phyloP scores from a whole-genome alignment of 2,113 vertebrate genomes.

The Axis porcinus region DNA sequence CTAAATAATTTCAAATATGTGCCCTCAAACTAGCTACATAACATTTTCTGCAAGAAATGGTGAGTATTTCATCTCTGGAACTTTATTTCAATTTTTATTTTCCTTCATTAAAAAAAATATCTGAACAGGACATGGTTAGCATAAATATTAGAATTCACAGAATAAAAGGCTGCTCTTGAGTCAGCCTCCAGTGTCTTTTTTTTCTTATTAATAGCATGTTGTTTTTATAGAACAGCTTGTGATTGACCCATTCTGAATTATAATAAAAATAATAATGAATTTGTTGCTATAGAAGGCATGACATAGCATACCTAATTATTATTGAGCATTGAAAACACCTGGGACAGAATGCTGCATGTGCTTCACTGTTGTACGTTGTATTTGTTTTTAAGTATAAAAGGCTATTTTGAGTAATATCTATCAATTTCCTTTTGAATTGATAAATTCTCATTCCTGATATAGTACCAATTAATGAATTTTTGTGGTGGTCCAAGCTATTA shows the following conservation, averaged over 20 bases:
- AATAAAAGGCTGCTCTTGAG: not conserved
- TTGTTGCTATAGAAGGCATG: not conserved
- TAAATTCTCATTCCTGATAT: slow-evolving; percentile 30
- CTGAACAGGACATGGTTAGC: slow-evolving; percentile 22
- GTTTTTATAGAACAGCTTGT: slow-evolving; percentile 51
- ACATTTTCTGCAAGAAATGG: slow-evolving; percentile 24
- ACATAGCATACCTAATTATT: slow-evolving; percentile 44
- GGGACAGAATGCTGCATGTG: not conserved
- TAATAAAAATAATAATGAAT: slow-evolving; percentile 59
- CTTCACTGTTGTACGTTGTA: not conserved
- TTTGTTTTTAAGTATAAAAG: slow-evolving; percentile 46
- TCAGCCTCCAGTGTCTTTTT: slow-evolving; percentile 27
- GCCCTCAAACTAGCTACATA: not conserved
- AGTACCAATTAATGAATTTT: slow-evolving; percentile 25
- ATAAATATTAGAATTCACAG: slow-evolving; percentile 56
- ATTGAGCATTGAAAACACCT: slow-evolving; percentile 1
- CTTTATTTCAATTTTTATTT: slow-evolving; percentile 40
- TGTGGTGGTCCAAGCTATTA: slow-evolving; percentile 21
- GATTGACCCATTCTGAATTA: slow-evolving; percentile 58
- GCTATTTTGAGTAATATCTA: slow-evolving; percentile 42
- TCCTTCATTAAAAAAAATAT: slow-evolving; percentile 40
- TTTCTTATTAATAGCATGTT: slow-evolving; percentile 20
- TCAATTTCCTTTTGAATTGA: slow-evolving; percentile 49
- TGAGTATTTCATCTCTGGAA: slow-evolving; percentile 38
- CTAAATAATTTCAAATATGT: slow-evolving; percentile 13